Evolutionary conservation across 2,888 invertebrate genomes (phyloP).

Genomic region (Eucriotettix oculatus): DNA sequence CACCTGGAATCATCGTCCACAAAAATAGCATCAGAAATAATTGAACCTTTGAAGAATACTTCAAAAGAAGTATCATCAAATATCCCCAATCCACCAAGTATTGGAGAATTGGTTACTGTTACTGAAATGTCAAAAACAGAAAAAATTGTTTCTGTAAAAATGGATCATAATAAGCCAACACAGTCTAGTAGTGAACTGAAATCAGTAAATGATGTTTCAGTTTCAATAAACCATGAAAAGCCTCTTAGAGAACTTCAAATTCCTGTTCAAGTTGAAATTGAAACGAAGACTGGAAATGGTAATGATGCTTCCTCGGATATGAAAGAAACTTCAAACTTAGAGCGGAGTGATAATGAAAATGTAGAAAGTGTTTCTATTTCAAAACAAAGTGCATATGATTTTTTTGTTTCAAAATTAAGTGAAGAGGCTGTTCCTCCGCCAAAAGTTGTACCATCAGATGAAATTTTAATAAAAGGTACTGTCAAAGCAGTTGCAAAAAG

Average conservation of each 20-base stretch:
- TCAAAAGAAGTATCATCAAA: neutral
- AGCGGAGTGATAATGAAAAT: neutral
- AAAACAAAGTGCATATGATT: slow-evolving; percentile 46
- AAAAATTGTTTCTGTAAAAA: slow-evolving; percentile 18
- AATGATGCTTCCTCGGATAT: neutral
- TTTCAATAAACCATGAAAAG: neutral
- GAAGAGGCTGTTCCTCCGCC: slow-evolving; percentile 16
- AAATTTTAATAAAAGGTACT: neutral
- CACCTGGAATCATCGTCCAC: neutral
- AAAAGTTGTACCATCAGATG: neutral
- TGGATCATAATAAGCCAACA: slow-evolving; percentile 6
- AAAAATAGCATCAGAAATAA: neutral
- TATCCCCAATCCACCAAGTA: neutral
- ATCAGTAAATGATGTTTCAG: neutral
- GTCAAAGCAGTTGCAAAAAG: neutral
- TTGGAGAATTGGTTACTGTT: slow-evolving; percentile 12
- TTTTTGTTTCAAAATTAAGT: slow-evolving; percentile 46
- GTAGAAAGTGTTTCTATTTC: slow-evolving; percentile 41
- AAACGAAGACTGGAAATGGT: neutral
- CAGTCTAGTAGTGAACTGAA: neutral
- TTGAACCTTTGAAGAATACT: neutral
- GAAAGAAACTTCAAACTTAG: neutral
- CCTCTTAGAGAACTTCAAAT: neutral
- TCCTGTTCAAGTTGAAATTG: neutral
- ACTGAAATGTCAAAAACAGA: slow-evolving; percentile 18